Evolutionary conservation across 2,888 invertebrate genomes (phyloP), one percentile per base, ranked within the genome.

Genomic region (Drosophila leonis): DNA sequence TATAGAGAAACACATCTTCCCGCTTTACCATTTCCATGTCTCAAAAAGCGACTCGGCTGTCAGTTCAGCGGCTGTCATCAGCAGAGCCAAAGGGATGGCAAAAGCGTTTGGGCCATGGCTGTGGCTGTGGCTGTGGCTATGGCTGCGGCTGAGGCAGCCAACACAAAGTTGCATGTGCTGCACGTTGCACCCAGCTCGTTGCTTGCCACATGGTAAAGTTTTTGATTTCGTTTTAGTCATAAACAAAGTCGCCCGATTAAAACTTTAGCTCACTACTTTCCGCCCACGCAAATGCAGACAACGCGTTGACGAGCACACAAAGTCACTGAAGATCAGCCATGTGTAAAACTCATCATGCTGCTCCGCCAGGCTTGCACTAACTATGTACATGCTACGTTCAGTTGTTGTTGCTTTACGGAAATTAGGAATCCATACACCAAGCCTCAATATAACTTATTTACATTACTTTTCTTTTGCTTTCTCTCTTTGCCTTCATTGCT

Each of bases 181-280:
- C 80, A 78, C 74, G 78, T 66, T 76, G 77, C 72, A 72, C 52
- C 65, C 65, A 39, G 65, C 75, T 62, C 57, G 63, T 39, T 66
- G 79, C 78, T 78, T 69, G 46, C 70, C 74, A 81, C 82, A 75
- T 72, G 82, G 63, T 62, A 70, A 82, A 82, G 60, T 79, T 80
- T 80, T 68, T 80, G 76, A 80, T 82, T 80, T 80, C 82, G 76
- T 82, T 82, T 72, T 66, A 65, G 72, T 82, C 80, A 75, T 75
- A 79, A 55, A 79, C 81, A 80, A 80, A 81, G 73, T 71, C 72
- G 69, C 63, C 69, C 77, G 80, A 80, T 76, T 81, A 80, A 82
- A 81, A 82, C 66, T 80, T 80, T 73, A 65, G 64, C 82, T 66
- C 62, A 55, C 54, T 63, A 60, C 48, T 64, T 33, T 55, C 48